Base-by-base conservation (phyloP, 92 coral and sea anemone genomes). In the Bergia puertoricense region DNA sequence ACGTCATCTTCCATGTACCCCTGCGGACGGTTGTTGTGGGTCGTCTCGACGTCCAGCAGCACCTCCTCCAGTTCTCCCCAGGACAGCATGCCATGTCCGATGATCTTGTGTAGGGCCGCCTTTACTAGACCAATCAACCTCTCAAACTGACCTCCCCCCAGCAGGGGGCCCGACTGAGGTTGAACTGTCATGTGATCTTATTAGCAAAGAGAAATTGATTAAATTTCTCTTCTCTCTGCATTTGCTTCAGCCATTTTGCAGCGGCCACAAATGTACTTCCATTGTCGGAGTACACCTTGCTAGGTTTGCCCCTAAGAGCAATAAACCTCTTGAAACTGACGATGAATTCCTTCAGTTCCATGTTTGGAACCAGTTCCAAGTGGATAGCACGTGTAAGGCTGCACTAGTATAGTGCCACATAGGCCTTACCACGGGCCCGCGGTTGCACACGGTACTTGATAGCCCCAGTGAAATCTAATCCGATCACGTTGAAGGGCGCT, bases 191-290 rank as follows among this genome's bases (percentile, higher is more conserved):
- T 30, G 30, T 30, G 30, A 30, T 30, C 30, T 30, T 30, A 30
- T 30, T 30, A 30, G 30, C 30, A 30, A 30, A 30, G 30, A 30
- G 30, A 30, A 30, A 30, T 30, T 30, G 15, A 3, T 74, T 38
- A 15, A 74, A 40, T 38, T 5, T 74, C 78, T 74, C 78, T 9
- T 74, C 78, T 40, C 11, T 74, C 14, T 15, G 46, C 48, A 15
- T 41, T 14, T 38, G 15, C 18, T 40, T 37, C 40, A 74, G 78
- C 78, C 78, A 74, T 15, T 40, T 74, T 8, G 78, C 78, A 23
- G 78, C 78, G 4, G 46, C 78, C 15, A 74, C 78, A 39, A 74
- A 74, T 2, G 78, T 74, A 23, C 40, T 74, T 38, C 78, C 78
- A 15, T 74, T 74, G 48, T 74, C 78, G 3, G 78, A 74, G 16